Conservation (phyloP, 2,797 vertebrate species). For the Onychomys leucogaster region DNA sequence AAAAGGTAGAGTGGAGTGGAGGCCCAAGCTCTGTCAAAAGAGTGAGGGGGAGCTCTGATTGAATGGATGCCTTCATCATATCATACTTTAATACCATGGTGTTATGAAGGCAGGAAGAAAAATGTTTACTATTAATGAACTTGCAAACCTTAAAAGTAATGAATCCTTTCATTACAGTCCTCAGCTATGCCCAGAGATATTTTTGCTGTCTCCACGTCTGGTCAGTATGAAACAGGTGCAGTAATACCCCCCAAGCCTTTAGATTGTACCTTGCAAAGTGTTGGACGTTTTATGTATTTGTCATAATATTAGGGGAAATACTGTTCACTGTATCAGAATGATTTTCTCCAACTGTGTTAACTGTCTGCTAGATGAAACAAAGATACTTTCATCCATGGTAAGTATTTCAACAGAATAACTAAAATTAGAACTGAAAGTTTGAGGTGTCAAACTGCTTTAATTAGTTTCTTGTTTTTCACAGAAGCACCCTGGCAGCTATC, state of each 20-base stretch:
- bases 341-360: slow-evolving; percentile 69
- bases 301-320: slow-evolving; percentile 61
- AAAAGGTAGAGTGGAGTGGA: slow-evolving; percentile 5
- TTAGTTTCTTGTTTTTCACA: slow-evolving; percentile 27
- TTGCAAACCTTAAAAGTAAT: slow-evolving; percentile 64
- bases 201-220: slow-evolving; percentile 40
- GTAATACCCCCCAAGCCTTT: slow-evolving; percentile 55
- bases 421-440: slow-evolving; percentile 66
- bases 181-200: slow-evolving; percentile 48
- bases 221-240: slow-evolving; percentile 63
- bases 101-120: not conserved
- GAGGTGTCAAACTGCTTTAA: slow-evolving; percentile 9
- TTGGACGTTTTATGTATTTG: slow-evolving; percentile 68
- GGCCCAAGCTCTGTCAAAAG: slow-evolving; percentile 34
- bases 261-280: slow-evolving; percentile 65
- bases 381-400: slow-evolving; percentile 48
- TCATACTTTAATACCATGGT: slow-evolving; percentile 22
- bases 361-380: slow-evolving; percentile 60
- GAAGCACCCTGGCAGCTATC: not conserved
- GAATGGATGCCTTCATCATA: slow-evolving; percentile 32
- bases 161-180: slow-evolving; percentile 31
- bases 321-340: slow-evolving; percentile 43
- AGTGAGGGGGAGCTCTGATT: slow-evolving; percentile 13
- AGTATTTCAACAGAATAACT: slow-evolving; percentile 48
- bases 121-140: slow-evolving; percentile 32